Evolutionary conservation across 2,113 vertebrate species (phyloP), one percentile per base, ranked within the genome.

Genomic region (Gymnogyps californianus): DNA sequence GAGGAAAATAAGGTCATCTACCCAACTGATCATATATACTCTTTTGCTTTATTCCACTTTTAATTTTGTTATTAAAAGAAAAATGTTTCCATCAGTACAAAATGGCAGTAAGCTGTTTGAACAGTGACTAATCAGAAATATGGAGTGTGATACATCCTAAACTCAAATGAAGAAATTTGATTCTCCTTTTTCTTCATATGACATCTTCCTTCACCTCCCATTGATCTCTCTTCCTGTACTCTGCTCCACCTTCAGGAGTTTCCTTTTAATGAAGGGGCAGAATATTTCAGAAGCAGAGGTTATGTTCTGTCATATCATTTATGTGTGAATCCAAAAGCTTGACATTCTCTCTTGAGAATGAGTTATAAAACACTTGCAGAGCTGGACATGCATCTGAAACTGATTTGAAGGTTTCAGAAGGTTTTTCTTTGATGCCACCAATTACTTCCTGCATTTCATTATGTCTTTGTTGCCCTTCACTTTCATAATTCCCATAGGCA

Each of bases 371-470:
- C 6, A 64, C 47, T 96, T 55, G 3, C 34, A 78, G 57, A 61
- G 32, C n/a, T 78, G 79, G 57, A 76, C 44, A 64, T 22, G 58
- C 42, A 77, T 57, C 81, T 77, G 59, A 94, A 96, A 87, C 38
- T 47, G 84, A 85, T 80, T 31, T 95, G 84, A 83, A 69, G 25
- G 81, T 76, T 91, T 71, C 80, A 79, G 92, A 91, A 82, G 26
- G 38, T 66, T 95, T 92, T 79, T 32, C 59, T 49, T 76, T 92
- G 72, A 95, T 75, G 69, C 10, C 49, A 92, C 47, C 70, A 82
- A 58, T 49, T 96, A 79, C 72, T 82, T 93, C 51, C 76, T 44
- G 51, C 58, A 57, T 94, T 95, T 96, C 38, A 14, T 93, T 89
- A 61, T 19, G 22, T n/a, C 49, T 88, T 91, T 91, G 47, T 78